These are phyloP conservation scores for Synaphobranchus kaupii DNA, from an alignment of 2,797 vertebrate species.

Conservation along the genomic window DNA sequence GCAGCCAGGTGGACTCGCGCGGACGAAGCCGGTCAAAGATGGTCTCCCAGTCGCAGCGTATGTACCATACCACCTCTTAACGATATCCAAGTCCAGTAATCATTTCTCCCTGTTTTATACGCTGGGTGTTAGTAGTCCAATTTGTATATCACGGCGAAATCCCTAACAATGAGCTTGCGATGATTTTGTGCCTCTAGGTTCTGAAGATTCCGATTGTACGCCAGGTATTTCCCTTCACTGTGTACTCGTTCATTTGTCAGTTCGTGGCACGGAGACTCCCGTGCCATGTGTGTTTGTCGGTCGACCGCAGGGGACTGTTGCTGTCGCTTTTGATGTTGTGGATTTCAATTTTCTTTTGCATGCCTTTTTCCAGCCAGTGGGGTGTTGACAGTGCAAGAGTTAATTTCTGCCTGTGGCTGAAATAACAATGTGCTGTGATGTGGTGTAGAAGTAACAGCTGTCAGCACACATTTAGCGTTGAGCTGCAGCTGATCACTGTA, in stretches of 20 bases:
- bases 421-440: not conserved
- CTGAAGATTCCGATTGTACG: constrained; percentile 96
- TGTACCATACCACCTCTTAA: constrained; percentile 57
- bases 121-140: not conserved
- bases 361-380: constrained; percentile 60
- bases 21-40: constrained; percentile 93
- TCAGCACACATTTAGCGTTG: not conserved
- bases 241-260: constrained; percentile 55
- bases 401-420: constrained; percentile 10
- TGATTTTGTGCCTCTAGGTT: constrained; percentile 92
- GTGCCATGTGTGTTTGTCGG: constrained; percentile 63
- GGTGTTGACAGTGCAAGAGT: constrained; percentile 32
- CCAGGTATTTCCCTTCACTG: constrained; percentile 87
- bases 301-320: constrained; percentile 43
- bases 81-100: not conserved
- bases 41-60: constrained; percentile 98
- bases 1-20: constrained; percentile 88
- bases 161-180: constrained; percentile 70
- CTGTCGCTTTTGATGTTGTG: constrained; percentile 21
- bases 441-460: not conserved
- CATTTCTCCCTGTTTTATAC: not conserved
- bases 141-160: not conserved
- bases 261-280: constrained; percentile 64
- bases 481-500: not conserved
- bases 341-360: constrained; percentile 64